Percentiles rank a stretch among this genome's conserved stretches.
Evolutionary conservation across 2,888 invertebrate genomes (phyloP).

Genomic region (Stenurella melanura): DNA sequence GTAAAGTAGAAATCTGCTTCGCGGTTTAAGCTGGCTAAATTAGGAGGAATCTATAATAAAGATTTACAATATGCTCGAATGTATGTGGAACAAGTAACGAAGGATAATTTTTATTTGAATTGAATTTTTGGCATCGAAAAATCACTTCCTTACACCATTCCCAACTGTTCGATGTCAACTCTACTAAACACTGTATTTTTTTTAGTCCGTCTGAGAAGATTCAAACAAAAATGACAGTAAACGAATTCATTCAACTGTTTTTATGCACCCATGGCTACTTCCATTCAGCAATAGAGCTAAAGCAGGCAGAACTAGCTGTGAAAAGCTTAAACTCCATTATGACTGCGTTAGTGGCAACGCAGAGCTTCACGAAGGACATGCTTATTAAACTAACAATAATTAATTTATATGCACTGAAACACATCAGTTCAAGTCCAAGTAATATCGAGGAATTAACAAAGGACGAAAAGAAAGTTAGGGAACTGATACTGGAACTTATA

Average conservation of each 20-base stretch:
- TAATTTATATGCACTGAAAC: slow-evolving; percentile 83
- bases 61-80: no score
- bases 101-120: no score
- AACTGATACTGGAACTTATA: slow-evolving; percentile 78
- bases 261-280: slow-evolving; percentile 79
- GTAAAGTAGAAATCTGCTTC: no score
- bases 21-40: no score
- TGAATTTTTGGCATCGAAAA: no score
- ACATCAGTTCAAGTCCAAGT: slow-evolving; percentile 74
- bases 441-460: slow-evolving; percentile 73
- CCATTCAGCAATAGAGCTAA: slow-evolving; percentile 75
- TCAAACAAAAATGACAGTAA: slow-evolving; percentile 78
- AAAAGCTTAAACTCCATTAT: slow-evolving; percentile 82
- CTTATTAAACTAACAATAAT: slow-evolving; percentile 86
- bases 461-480: slow-evolving; percentile 77
- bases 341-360: slow-evolving; percentile 85
- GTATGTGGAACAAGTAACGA: no score
- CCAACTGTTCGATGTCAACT: no score
- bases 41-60: no score
- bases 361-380: slow-evolving; percentile 84
- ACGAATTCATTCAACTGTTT: slow-evolving; percentile 78
- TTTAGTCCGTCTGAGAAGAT: slow-evolving; percentile 72
- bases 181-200: not conserved
- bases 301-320: slow-evolving; percentile 78
- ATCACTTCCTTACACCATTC: no score